Evolutionary conservation across 2,888 invertebrate genomes (phyloP).

Genomic region (Branchellion lobata): DNA sequence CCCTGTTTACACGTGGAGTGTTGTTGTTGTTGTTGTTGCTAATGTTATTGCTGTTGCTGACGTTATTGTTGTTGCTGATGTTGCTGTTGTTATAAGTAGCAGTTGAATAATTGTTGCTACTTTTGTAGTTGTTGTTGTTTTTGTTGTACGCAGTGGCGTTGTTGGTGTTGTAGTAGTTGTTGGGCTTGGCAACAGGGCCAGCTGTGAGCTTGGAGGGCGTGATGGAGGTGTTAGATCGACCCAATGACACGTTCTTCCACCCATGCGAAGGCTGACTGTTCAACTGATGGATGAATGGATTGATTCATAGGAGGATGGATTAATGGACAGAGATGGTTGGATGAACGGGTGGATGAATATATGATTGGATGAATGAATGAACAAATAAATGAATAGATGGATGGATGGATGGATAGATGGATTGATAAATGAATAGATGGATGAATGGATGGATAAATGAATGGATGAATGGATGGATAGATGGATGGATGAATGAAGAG

Average conservation of each 20-base stretch:
- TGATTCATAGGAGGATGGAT: no score
- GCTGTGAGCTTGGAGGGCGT: slow-evolving; percentile 4
- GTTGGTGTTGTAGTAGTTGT: neutral
- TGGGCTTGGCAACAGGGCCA: neutral
- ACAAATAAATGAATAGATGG: no score
- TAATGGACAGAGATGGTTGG: no score
- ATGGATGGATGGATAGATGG: no score
- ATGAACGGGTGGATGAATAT: no score
- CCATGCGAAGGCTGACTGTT: slow-evolving; percentile 23
- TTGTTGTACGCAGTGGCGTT: neutral
- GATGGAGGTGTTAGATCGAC: slow-evolving; percentile 36
- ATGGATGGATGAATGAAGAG: no score
- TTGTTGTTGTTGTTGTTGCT: neutral
- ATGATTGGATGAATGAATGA: no score
- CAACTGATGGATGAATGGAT: slow-evolving; percentile 24
- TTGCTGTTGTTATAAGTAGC: no score
- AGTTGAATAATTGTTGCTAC: no score
- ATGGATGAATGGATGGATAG: no score
- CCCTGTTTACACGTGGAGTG: neutral
- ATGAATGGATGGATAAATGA: no score
- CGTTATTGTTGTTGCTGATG: neutral
- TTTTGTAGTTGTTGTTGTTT: neutral
- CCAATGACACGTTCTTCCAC: slow-evolving; percentile 38
- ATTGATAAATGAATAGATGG: no score
- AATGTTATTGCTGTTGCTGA: neutral